Percentiles rank a stretch among this genome's conserved stretches.
These are phyloP conservation scores for Nannospalax galili DNA, from an alignment of 2,113 vertebrate genomes.

Conservation along the genomic window DNA sequence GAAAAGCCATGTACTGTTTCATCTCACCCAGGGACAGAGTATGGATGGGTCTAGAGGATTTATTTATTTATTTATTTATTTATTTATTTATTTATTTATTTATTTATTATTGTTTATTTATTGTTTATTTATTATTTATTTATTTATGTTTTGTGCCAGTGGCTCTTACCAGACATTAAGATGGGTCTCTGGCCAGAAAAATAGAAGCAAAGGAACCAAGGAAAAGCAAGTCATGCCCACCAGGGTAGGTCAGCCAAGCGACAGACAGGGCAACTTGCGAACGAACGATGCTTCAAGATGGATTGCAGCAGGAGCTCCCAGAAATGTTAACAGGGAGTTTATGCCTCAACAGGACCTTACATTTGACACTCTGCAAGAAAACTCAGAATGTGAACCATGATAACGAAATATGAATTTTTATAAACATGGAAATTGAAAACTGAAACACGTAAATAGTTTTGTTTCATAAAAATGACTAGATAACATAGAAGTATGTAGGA, in stretches of 20 bases:
- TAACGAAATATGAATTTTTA: slow-evolving; percentile 36
- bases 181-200: too few relatives aligned
- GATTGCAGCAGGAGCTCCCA: background rate
- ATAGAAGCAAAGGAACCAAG: too few relatives aligned
- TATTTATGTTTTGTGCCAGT: too few relatives aligned
- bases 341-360: background rate
- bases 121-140: background rate
- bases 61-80: too few relatives aligned
- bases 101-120: background rate
- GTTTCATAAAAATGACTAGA: slow-evolving; percentile 14
- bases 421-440: slow-evolving; percentile 58
- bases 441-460: slow-evolving; percentile 6
- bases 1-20: too few relatives aligned
- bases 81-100: too few relatives aligned
- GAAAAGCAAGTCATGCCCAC: too few relatives aligned
- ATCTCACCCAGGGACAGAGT: too few relatives aligned
- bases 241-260: too few relatives aligned
- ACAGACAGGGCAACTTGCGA: too few relatives aligned
- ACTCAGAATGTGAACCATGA: background rate
- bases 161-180: too few relatives aligned
- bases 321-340: background rate
- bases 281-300: too few relatives aligned
- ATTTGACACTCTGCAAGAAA: background rate
- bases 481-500: slow-evolving; percentile 37
- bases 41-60: background rate